phyloP scores from a whole-genome alignment of 2,888 invertebrate genomes.

The Melanostoma scalare region DNA sequence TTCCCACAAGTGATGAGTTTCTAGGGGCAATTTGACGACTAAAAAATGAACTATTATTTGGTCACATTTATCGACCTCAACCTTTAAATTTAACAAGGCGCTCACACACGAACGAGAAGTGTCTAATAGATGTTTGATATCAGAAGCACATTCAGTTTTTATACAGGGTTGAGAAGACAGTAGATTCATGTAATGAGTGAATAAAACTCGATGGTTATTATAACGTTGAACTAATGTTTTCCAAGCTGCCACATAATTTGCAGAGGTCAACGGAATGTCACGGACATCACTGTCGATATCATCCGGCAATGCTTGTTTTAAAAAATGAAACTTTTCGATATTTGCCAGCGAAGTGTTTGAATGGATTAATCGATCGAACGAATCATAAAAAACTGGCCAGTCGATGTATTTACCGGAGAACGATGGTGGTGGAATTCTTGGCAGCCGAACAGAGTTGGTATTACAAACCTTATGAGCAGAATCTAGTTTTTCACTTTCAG shows the following conservation, averaged over 20 bases:
- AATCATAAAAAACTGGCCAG: constrained; percentile 21
- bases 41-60: constrained; percentile 33
- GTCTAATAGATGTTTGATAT: constrained; percentile 19
- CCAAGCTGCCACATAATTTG: constrained; percentile 12
- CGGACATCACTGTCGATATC: constrained; percentile 31
- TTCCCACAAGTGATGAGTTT: constrained; percentile 18
- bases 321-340: constrained; percentile 27
- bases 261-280: constrained; percentile 24
- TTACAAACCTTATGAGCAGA: not conserved
- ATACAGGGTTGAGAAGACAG: constrained; percentile 26
- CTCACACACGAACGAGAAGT: constrained; percentile 26
- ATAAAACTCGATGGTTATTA: constrained; percentile 22
- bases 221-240: constrained; percentile 2
- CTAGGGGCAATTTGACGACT: constrained; percentile 12
- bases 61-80: constrained; percentile 8
- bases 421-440: constrained; percentile 20
- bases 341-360: constrained; percentile 19
- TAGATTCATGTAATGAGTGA: constrained; percentile 26
- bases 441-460: constrained; percentile 9
- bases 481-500: not conserved
- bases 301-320: constrained; percentile 24
- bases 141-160: constrained; percentile 9
- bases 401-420: constrained; percentile 31
- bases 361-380: constrained; percentile 17
- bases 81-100: constrained; percentile 14